Conservation (phyloP, 1,140 invertebrate genomes). For the Brachionus calyciflorus region DNA sequence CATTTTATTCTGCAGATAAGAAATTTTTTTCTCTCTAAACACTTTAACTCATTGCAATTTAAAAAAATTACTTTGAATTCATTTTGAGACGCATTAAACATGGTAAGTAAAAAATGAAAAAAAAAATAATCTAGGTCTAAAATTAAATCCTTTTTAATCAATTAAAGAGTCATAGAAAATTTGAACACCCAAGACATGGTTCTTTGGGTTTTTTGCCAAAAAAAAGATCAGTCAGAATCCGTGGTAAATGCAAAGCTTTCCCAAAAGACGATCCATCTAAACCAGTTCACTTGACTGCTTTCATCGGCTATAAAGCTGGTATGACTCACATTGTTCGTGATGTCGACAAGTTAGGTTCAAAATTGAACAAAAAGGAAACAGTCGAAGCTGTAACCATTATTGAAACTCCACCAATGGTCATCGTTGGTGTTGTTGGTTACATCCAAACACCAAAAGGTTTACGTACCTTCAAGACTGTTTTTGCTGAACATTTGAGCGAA, state of each 20-base stretch:
- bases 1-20: slow-evolving; percentile 13
- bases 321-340: slow-evolving; percentile 99
- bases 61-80: not conserved
- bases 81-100: slow-evolving; percentile 3
- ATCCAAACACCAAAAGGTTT: slow-evolving; percentile 96
- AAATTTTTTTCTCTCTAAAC: not conserved
- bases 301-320: slow-evolving; percentile 96
- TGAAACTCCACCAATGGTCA: slow-evolving; percentile 95
- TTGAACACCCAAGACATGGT: slow-evolving; percentile 97
- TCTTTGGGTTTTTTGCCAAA: slow-evolving; percentile 99
- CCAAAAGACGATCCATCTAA: slow-evolving; percentile 96
- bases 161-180: slow-evolving; percentile 80
- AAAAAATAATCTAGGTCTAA: no score
- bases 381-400: slow-evolving; percentile 97
- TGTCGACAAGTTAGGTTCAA: slow-evolving; percentile 96
- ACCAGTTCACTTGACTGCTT: slow-evolving; percentile 95
- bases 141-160: slow-evolving; percentile 43
- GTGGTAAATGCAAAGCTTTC: slow-evolving; percentile 98
- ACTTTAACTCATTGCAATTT: not conserved
- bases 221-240: slow-evolving; percentile 87
- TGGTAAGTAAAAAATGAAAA: slow-evolving; percentile 8
- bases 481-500: slow-evolving; percentile 97
- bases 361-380: slow-evolving; percentile 99
- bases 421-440: slow-evolving; percentile 95
- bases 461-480: slow-evolving; percentile 87